Base-by-base conservation (phyloP, 2,888 invertebrate genomes). In the Ornithoptera priamus region DNA sequence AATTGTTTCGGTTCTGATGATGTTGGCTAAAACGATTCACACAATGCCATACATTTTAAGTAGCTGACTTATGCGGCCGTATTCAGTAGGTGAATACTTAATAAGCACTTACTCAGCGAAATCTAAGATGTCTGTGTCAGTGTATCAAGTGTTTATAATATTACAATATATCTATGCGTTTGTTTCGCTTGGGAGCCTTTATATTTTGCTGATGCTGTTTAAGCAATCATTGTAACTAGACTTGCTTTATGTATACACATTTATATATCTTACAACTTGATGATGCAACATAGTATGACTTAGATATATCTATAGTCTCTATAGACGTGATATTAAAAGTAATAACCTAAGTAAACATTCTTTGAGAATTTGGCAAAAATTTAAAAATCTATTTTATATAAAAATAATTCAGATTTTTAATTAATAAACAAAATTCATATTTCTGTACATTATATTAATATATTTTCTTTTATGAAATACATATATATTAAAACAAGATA, bases 101-200 rank as follows among this genome's bases (percentile, higher is more conserved):
- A 66, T 46, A 62, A 65, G 60, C 22, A 42, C 22, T 57, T 62
- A 66, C 71, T 68, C 63, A 39, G 74, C 73, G 73, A 73, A 72
- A 64, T 73, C 36, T 65, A 65, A 72, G 69, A 64, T 68, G 24
- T 56, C 56, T 59, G 53, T 65, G 62, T 42, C 39, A 57, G 22
- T 20, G 46, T 65, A 57, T 39, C 22, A 22, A 6, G 5, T n/a
- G n/a, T 50, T 10, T 50, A 57, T 57, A 10, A 22, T 20, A 57
- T 58, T 58, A 58, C 57, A 22, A 22, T 15, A 24, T 1, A 24
- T 22, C 57, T 58, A 24, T 4, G 57, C 22, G 24, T 22, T 58
- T 58, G 57, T 58, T 58, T 22, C n/a, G 57, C 22, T 3, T 22
- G 12, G 12, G 8, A 24, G 10, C 22, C 4, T 2, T 58, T n/a